Percentiles rank a stretch among this genome's conserved stretches.
Conservation (phyloP, 2,888 invertebrate genomes). For the Gryllus longicercus region DNA sequence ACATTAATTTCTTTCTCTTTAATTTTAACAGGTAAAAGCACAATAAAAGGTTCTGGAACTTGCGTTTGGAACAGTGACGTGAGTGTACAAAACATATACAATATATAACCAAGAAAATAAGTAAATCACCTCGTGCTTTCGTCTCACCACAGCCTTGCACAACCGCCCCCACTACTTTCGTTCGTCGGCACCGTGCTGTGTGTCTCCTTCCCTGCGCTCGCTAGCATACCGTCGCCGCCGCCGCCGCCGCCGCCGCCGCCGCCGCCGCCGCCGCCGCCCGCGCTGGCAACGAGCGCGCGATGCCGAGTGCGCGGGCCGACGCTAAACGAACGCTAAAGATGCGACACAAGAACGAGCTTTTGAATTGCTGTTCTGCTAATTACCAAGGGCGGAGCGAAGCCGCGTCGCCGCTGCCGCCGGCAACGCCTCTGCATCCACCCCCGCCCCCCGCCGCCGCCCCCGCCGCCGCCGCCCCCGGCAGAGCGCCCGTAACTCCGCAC, state of each 20-base stretch:
- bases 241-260: neutral
- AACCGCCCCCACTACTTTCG: too few species aligned
- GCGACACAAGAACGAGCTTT: slow-evolving; percentile 2
- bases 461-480: neutral
- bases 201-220: neutral
- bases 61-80: too few species aligned
- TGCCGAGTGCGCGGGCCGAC: neutral
- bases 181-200: too few species aligned
- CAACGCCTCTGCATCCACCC: neutral
- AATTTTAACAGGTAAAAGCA: too few species aligned
- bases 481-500: neutral
- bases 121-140: too few species aligned
- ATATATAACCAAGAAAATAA: too few species aligned
- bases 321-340: neutral
- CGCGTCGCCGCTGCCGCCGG: neutral
- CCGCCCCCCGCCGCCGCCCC: neutral
- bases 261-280: neutral
- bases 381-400: neutral
- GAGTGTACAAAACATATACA: too few species aligned
- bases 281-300: neutral
- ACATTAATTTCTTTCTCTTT: too few species aligned
- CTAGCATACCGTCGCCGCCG: neutral
- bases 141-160: too few species aligned
- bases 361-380: slow-evolving; percentile 7
- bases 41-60: too few species aligned